phyloP scores from a whole-genome alignment of 2,113 vertebrate species.

The Aldabrachelys gigantea region DNA sequence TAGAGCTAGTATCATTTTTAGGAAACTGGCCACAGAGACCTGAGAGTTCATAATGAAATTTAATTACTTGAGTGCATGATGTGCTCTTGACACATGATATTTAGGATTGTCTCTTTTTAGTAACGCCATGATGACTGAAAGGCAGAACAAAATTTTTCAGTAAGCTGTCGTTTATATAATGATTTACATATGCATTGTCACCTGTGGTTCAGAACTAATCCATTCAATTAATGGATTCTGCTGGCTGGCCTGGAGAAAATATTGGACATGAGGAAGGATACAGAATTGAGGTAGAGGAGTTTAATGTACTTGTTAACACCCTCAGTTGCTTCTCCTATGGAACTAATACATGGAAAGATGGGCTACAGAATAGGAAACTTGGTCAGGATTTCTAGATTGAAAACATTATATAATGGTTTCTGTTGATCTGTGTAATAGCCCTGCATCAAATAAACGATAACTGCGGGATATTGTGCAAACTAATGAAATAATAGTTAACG shows the following conservation, averaged over 20 bases:
- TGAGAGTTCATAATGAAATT: slow-evolving; percentile 35
- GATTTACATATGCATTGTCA: neutral
- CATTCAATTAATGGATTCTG: neutral
- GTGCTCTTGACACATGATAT: neutral
- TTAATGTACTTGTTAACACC: neutral
- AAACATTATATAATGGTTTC: neutral
- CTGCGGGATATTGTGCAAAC: neutral
- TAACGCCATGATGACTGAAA: neutral
- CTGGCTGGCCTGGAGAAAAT: neutral
- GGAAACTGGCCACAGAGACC: neutral
- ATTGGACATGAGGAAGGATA: neutral
- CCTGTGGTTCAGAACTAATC: neutral
- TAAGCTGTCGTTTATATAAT: neutral
- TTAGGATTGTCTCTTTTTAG: neutral
- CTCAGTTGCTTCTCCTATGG: neutral
- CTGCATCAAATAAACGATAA: neutral
- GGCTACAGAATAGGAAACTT: neutral
- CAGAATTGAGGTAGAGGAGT: neutral
- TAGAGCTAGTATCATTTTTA: neutral
- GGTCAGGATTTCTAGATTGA: neutral
- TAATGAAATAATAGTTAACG: neutral
- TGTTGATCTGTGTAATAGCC: neutral
- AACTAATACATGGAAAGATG: neutral
- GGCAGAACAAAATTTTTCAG: neutral
- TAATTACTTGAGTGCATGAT: neutral